Percentiles rank a stretch among this genome's conserved stretches.
phyloP scores from a whole-genome alignment of 2,797 vertebrate genomes.

The Protosalanx chinensis region DNA sequence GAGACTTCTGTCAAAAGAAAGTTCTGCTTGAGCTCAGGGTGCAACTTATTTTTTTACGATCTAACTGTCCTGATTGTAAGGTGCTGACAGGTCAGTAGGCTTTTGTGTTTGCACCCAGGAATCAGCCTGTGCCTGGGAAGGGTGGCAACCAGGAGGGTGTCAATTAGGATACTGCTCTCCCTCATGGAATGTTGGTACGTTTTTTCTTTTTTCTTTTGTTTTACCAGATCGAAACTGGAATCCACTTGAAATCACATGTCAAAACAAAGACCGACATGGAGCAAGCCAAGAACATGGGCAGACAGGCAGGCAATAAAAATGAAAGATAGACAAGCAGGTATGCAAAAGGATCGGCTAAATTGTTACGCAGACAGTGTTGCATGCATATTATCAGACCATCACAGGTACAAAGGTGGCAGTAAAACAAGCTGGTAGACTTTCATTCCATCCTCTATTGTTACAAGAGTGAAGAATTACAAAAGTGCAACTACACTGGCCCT shows the following conservation, averaged over 20 bases:
- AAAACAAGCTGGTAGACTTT: conserved; percentile 38
- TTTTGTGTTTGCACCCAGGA: conserved; percentile 37
- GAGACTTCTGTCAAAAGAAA: conserved; percentile 57
- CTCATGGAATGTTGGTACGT: neutral
- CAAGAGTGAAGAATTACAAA: conserved; percentile 53
- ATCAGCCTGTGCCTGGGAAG: conserved; percentile 9
- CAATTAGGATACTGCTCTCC: neutral
- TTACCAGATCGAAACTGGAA: neutral
- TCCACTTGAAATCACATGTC: neutral
- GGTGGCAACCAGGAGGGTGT: conserved; percentile 21
- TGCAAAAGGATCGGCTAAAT: conserved; percentile 27
- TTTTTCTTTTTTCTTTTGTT: no score
- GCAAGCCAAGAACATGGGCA: neutral
- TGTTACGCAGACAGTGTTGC: conserved; percentile 21
- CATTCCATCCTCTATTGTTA: conserved; percentile 37
- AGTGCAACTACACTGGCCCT: conserved; percentile 64
- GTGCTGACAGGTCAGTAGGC: conserved; percentile 42
- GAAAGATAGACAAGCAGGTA: conserved; percentile 1
- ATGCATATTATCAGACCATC: neutral
- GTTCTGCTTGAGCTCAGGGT: conserved; percentile 67
- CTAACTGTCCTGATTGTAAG: conserved; percentile 53
- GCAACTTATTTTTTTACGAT: conserved; percentile 50
- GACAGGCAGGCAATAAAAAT: neutral
- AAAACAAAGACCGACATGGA: neutral
- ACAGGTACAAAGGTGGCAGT: conserved; percentile 23